These are phyloP conservation scores for Urocolius indicus DNA, from an alignment of 2,113 vertebrate species.

Conservation along the genomic window DNA sequence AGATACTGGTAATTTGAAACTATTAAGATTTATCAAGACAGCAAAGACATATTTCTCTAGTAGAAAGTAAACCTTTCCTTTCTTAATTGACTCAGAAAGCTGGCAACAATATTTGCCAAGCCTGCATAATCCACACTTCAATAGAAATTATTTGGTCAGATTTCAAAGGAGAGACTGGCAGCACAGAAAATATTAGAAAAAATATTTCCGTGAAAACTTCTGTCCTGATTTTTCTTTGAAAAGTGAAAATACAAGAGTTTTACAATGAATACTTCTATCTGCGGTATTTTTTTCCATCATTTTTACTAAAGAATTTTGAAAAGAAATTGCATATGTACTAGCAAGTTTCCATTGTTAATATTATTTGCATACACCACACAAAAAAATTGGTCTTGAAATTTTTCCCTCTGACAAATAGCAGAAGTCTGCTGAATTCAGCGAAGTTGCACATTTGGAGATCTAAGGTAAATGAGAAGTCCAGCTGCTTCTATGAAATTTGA, in stretches of 20 bases:
- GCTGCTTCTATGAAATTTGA: neutral
- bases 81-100: neutral
- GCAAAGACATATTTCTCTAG: neutral
- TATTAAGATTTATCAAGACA: neutral
- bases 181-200: neutral
- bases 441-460: neutral
- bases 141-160: neutral
- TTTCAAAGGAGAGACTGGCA: neutral
- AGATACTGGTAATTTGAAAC: neutral
- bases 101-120: neutral
- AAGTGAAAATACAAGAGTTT: neutral
- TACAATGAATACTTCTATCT: neutral
- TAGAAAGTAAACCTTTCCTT: neutral
- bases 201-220: neutral
- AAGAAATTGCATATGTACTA: neutral
- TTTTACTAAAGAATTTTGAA: neutral
- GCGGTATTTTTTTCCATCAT: neutral
- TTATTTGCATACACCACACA: neutral
- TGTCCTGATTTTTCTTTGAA: neutral
- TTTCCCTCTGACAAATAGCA: neutral
- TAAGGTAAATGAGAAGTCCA: conserved; percentile 19
- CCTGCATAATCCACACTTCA: neutral
- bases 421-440: neutral
- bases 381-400: neutral
- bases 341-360: neutral